Conservation (phyloP, 2,797 vertebrate genomes). For the Peromyscus eremicus region DNA sequence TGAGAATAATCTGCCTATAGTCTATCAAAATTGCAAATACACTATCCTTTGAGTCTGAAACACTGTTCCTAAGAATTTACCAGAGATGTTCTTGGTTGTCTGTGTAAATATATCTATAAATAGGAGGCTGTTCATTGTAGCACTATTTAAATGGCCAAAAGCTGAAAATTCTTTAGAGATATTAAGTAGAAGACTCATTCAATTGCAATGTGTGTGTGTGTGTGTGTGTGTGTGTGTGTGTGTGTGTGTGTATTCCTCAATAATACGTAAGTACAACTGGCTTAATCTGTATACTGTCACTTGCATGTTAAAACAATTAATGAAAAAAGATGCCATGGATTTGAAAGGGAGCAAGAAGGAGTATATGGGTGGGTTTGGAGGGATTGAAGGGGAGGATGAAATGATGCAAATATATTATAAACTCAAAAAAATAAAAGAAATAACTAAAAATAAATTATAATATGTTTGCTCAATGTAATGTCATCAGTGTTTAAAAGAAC, state of each 20-base stretch:
- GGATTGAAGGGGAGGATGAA: neutral
- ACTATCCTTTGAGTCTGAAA: neutral
- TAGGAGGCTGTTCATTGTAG: neutral
- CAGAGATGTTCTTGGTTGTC: neutral
- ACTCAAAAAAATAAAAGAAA: neutral
- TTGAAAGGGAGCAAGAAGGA: neutral
- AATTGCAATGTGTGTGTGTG: neutral
- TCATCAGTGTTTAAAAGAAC: neutral
- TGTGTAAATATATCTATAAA: neutral
- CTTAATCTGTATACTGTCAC: neutral
- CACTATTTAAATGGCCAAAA: neutral
- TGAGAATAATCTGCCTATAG: neutral
- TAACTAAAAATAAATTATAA: neutral
- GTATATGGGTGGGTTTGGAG: neutral
- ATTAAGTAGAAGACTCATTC: conserved; percentile 1
- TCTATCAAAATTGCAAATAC: neutral
- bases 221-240: neutral
- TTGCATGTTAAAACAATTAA: neutral
- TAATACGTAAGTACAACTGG: neutral
- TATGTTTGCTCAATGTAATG: neutral
- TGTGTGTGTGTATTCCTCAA: neutral
- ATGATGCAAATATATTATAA: neutral
- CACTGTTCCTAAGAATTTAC: neutral
- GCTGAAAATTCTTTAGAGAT: neutral
- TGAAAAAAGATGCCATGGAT: neutral